Percentiles rank a stretch among this genome's conserved stretches.
phyloP scores from a whole-genome alignment of 2,888 invertebrate species.

The Rhagonycha lutea region DNA sequence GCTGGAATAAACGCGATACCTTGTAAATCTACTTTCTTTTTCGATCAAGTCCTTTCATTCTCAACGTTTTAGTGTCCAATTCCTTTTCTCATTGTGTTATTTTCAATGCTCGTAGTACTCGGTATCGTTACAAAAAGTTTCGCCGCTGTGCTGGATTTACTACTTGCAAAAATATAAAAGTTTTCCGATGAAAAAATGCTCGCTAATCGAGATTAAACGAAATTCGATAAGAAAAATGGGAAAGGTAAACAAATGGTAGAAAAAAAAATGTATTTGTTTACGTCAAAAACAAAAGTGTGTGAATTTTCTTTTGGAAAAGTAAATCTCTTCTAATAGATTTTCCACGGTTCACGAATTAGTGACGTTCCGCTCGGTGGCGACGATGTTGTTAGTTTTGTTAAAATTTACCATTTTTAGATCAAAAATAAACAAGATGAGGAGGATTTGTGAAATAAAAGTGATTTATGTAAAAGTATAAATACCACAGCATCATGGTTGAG shows the following conservation, averaged over 20 bases:
- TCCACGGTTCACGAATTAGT: not conserved
- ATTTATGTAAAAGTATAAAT: constrained; percentile 8
- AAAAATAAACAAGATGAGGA: not conserved
- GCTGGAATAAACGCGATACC: constrained; percentile 41
- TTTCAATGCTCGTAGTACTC: constrained; percentile 34
- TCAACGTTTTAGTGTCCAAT: constrained; percentile 24
- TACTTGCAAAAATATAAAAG: not conserved
- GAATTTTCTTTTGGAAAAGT: not conserved
- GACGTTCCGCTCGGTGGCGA: not conserved
- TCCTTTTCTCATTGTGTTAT: constrained; percentile 20
- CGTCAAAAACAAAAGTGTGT: not conserved
- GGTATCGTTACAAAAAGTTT: constrained; percentile 34
- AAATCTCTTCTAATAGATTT: not conserved
- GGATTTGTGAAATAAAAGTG: constrained; percentile 3
- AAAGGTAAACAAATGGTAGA: not conserved
- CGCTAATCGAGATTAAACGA: not conserved
- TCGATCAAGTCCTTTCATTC: constrained; percentile 43
- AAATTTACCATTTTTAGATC: not conserved
- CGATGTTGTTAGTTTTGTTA: not conserved
- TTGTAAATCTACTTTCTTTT: constrained; percentile 47
- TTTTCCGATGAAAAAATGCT: not conserved
- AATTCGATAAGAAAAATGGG: not conserved
- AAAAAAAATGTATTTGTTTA: not conserved
- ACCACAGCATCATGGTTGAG: not conserved
- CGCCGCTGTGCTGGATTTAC: not conserved